phyloP scores from a whole-genome alignment of 2,888 invertebrate genomes.

The Abrostola tripartita region DNA sequence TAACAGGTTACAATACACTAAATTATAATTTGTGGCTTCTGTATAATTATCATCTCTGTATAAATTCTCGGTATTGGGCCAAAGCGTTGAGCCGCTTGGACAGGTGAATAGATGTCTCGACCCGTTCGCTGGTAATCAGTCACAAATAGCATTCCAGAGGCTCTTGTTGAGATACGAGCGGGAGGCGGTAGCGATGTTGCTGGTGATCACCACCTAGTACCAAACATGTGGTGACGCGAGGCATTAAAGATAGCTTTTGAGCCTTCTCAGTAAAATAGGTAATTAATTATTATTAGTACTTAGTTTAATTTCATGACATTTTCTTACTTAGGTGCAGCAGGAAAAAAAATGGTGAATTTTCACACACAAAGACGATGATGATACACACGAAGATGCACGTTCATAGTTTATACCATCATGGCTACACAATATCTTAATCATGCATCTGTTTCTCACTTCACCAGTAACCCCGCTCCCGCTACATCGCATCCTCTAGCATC shows the following conservation, averaged over 20 bases:
- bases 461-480: constrained; percentile 17
- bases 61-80: constrained; percentile 39
- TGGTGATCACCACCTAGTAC: not conserved
- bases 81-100: constrained; percentile 73
- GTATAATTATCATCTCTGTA: constrained; percentile 40
- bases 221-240: not conserved
- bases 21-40: too few species aligned
- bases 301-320: too few species aligned
- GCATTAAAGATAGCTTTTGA: not conserved
- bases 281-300: too few species aligned
- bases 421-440: too few species aligned
- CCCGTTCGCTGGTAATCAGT: constrained; percentile 72
- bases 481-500: constrained; percentile 10
- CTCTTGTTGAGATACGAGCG: constrained; percentile 31
- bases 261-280: too few species aligned
- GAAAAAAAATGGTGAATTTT: too few species aligned
- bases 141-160: constrained; percentile 63
- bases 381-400: too few species aligned
- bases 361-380: too few species aligned
- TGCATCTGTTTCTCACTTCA: not conserved
- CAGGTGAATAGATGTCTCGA: constrained; percentile 82
- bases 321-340: too few species aligned
- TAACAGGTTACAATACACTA: too few species aligned
- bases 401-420: too few species aligned
- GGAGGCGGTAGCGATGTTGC: constrained; percentile 19